These are phyloP conservation scores for Pangasius krempfi DNA, from an alignment of 2,797 vertebrate genomes.

Conservation along the genomic window DNA sequence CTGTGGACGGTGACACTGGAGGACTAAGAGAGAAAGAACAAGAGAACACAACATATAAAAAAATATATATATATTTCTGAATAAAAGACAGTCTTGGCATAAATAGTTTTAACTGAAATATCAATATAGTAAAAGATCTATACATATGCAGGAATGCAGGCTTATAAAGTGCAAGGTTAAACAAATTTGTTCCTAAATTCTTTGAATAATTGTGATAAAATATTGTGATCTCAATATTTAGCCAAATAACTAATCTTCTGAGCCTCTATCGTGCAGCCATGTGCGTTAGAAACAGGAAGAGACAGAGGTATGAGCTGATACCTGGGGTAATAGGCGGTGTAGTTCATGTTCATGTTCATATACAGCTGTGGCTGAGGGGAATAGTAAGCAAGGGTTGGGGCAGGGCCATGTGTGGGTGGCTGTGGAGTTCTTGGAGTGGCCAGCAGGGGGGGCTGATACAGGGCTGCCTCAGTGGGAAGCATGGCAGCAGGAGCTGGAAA, in stretches of 20 bases:
- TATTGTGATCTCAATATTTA: not conserved
- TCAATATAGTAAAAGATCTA: not conserved
- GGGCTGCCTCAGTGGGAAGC: constrained; percentile 86
- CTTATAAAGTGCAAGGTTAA: not conserved
- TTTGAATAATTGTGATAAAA: not conserved
- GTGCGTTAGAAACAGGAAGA: not conserved
- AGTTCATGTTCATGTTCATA: constrained; percentile 99
- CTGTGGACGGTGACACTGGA: constrained; percentile 90
- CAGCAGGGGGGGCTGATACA: constrained; percentile 90
- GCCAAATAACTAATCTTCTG: not conserved
- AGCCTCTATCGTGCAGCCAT: not conserved
- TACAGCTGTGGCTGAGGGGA: constrained; percentile 91
- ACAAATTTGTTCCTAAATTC: not conserved
- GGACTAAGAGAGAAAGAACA: constrained; percentile 72
- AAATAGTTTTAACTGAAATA: not conserved
- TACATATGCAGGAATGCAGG: not conserved
- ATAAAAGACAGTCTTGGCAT: no score
- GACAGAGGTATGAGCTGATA: constrained; percentile 49
- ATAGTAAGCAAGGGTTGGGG: constrained; percentile 87
- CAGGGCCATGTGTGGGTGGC: constrained; percentile 72
- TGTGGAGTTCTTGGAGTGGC: constrained; percentile 83
- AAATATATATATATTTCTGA: not conserved
- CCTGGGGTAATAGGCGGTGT: constrained; percentile 96
- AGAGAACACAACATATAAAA: not conserved
- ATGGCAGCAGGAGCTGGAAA: constrained; percentile 85